phyloP scores from a whole-genome alignment of 2,113 vertebrate species.

The Mungos mungo region DNA sequence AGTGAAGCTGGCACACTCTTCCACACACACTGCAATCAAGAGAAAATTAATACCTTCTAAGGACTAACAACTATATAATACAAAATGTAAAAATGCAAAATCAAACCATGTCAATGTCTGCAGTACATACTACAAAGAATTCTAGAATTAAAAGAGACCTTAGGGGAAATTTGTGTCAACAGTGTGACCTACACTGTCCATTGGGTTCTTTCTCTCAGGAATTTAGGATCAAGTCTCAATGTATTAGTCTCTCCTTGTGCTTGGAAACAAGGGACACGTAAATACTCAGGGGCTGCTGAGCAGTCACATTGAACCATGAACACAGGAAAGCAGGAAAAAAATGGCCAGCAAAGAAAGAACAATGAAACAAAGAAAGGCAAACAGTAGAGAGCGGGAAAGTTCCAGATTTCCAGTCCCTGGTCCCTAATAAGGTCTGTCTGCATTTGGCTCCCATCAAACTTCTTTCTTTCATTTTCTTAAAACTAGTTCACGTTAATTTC shows the following conservation, averaged over 20 bases:
- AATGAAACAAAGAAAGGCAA: not conserved
- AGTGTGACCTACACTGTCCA: not conserved
- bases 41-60: not conserved
- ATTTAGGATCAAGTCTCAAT: not conserved
- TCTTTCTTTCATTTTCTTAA: slow-evolving; percentile 13
- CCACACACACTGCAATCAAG: not conserved
- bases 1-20: not conserved
- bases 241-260: not conserved
- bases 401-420: not conserved
- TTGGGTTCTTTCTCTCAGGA: not conserved
- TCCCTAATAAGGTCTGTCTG: slow-evolving; percentile 41
- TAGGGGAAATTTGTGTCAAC: not conserved
- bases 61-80: not conserved
- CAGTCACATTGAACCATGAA: not conserved
- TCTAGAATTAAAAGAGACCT: not conserved
- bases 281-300: not conserved
- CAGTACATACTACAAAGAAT: not conserved
- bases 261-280: not conserved
- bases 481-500: slow-evolving; percentile 45
- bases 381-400: not conserved
- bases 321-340: not conserved
- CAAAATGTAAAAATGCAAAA: slow-evolving; percentile 29
- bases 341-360: not conserved
- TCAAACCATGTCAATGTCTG: not conserved
- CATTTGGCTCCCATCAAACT: slow-evolving; percentile 2